Percentiles rank a stretch among this genome's conserved stretches.
Conservation (phyloP, 2,888 invertebrate species). For the Lochmaea crataegi region DNA sequence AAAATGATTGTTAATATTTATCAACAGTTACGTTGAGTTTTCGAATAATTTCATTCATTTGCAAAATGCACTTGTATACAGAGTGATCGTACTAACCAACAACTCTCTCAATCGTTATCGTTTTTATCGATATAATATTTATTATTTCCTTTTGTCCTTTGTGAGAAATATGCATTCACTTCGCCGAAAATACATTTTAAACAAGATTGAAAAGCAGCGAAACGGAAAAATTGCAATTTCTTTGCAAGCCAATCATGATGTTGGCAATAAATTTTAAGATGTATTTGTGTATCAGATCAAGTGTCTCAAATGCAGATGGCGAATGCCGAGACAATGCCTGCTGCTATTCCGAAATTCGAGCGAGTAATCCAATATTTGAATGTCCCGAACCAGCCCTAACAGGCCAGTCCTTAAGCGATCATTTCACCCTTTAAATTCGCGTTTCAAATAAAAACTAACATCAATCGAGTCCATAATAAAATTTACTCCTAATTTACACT, state of each 20-base stretch:
- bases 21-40: no score
- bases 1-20: no score
- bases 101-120: no score
- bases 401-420: not conserved
- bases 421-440: no score
- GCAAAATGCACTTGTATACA: no score
- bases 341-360: conserved; percentile 44
- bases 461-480: no score
- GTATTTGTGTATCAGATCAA: conserved; percentile 42
- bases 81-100: no score
- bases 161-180: not conserved
- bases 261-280: conserved; percentile 44
- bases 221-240: conserved; percentile 21
- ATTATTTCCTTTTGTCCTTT: not conserved
- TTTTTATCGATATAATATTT: not conserved
- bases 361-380: conserved; percentile 56
- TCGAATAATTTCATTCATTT: no score
- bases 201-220: conserved; percentile 11
- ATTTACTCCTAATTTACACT: no score
- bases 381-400: not conserved
- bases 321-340: conserved; percentile 43
- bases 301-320: conserved; percentile 45
- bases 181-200: not conserved
- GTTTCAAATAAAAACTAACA: no score
- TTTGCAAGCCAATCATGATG: conserved; percentile 13